phyloP scores from a whole-genome alignment of 2,888 invertebrate genomes.

The Lingula anatina region DNA sequence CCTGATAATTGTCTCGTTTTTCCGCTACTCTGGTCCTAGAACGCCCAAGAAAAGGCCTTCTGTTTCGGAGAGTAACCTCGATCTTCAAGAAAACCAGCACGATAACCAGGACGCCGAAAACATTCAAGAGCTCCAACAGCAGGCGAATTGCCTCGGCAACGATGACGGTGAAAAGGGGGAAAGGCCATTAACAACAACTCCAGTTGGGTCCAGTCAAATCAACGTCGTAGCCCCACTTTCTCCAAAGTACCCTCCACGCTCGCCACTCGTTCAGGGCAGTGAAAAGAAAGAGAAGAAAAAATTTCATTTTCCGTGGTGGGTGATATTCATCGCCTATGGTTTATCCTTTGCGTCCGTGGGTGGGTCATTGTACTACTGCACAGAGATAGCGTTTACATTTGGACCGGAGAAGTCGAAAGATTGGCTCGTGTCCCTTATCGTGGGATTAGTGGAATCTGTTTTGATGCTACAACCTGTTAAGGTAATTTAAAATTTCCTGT shows the following conservation, averaged over 20 bases:
- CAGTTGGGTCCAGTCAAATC: too few relatives aligned
- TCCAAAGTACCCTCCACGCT: too few relatives aligned
- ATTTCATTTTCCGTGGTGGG: slow-evolving; percentile 10
- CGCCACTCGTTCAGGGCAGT: too few relatives aligned
- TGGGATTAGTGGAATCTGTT: slow-evolving; percentile 12
- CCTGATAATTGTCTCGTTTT: slow-evolving; percentile 16
- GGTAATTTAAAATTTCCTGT: slow-evolving; percentile 14
- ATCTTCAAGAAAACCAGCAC: slow-evolving; percentile 5
- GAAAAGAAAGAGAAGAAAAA: slow-evolving; percentile 5
- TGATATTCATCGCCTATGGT: slow-evolving; percentile 9
- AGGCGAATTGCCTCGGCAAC: slow-evolving; percentile 12
- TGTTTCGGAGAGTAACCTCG: too few relatives aligned
- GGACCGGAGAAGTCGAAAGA: slow-evolving; percentile 6
- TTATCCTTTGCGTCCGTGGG: slow-evolving; percentile 7
- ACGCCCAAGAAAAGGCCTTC: too few relatives aligned
- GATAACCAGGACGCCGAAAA: slow-evolving; percentile 8
- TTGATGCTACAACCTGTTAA: slow-evolving; percentile 15
- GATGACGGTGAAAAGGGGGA: slow-evolving; percentile 9
- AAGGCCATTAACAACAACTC: too few relatives aligned
- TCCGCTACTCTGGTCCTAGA: slow-evolving; percentile 8
- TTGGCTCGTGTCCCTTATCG: slow-evolving; percentile 11
- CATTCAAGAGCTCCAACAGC: slow-evolving; percentile 10
- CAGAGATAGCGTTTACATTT: slow-evolving; percentile 15
- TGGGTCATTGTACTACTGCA: slow-evolving; percentile 9
- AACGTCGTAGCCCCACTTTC: too few relatives aligned